Evolutionary conservation across 30 jellyfish, hydroid and myxozoan genomes (phyloP).

Genomic region (Hydra vulgaris): DNA sequence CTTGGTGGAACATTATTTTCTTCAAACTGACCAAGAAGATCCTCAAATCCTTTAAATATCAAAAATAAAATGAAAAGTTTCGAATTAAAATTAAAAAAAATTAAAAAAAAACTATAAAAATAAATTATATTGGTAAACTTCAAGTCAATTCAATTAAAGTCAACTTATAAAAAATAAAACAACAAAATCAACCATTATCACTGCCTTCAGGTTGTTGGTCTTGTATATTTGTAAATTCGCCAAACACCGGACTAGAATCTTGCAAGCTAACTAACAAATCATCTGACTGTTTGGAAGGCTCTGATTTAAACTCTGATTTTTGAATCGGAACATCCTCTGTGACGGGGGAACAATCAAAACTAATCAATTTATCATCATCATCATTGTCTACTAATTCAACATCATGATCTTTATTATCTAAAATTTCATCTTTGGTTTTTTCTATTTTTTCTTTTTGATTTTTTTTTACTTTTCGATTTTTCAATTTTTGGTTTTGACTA

Average conservation of each 20-base stretch:
- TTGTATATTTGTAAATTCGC: constrained; percentile 64
- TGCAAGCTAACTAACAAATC: constrained; percentile 21
- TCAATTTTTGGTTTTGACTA: neutral
- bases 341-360: constrained; percentile 59
- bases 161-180: no score
- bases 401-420: neutral
- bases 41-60: constrained; percentile 59
- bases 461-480: neutral
- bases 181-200: no score
- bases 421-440: neutral
- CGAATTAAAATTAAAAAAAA: no score
- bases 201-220: constrained; percentile 10
- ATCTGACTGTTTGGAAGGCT: constrained; percentile 4
- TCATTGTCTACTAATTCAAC: neutral
- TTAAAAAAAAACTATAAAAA: no score
- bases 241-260: constrained; percentile 40
- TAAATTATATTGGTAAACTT: no score
- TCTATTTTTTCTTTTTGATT: constrained; percentile 5
- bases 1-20: constrained; percentile 25
- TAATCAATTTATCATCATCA: constrained; percentile 72
- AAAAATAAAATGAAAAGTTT: no score
- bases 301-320: no score
- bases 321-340: no score
- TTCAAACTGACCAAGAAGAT: constrained; percentile 62
- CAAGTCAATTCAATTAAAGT: no score